Percentiles rank a stretch among this genome's conserved stretches.
phyloP scores from a whole-genome alignment of 2,113 vertebrate species.

The Myotis brandtii region DNA sequence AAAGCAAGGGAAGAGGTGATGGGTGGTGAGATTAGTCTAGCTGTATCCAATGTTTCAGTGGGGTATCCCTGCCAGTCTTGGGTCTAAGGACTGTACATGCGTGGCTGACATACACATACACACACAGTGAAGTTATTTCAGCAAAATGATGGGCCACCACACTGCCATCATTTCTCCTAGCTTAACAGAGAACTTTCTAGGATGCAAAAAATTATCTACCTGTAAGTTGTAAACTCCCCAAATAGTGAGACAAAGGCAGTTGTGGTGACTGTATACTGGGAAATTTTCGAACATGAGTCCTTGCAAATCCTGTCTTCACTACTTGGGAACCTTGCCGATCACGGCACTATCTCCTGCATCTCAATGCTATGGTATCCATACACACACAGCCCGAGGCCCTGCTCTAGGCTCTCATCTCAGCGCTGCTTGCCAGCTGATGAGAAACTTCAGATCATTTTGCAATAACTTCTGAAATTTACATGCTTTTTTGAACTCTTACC shows the following conservation, averaged over 20 bases:
- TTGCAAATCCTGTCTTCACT: not conserved
- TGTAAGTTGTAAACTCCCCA: not conserved
- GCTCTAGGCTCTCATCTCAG: not conserved
- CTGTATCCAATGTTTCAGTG: rapidly evolving
- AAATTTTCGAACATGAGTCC: not conserved
- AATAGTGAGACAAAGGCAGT: not conserved
- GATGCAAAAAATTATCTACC: not conserved
- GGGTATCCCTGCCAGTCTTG: not conserved
- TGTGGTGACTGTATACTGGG: not conserved
- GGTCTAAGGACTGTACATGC: rapidly evolving
- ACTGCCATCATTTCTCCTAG: not conserved
- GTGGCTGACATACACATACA: not conserved
- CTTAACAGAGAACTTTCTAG: not conserved
- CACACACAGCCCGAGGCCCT: not conserved
- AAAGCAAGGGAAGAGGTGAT: not conserved
- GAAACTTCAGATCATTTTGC: conserved; percentile 27
- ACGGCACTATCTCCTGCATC: not conserved
- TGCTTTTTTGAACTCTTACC: conserved; percentile 54
- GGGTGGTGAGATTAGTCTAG: not conserved
- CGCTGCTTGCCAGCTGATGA: not conserved
- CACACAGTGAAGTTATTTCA: not conserved
- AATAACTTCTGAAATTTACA: conserved; percentile 44
- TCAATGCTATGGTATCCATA: rapidly evolving
- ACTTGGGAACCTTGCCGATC: not conserved
- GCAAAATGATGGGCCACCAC: not conserved